phyloP scores from a whole-genome alignment of 2,113 vertebrate species.

The Pipra filicauda region DNA sequence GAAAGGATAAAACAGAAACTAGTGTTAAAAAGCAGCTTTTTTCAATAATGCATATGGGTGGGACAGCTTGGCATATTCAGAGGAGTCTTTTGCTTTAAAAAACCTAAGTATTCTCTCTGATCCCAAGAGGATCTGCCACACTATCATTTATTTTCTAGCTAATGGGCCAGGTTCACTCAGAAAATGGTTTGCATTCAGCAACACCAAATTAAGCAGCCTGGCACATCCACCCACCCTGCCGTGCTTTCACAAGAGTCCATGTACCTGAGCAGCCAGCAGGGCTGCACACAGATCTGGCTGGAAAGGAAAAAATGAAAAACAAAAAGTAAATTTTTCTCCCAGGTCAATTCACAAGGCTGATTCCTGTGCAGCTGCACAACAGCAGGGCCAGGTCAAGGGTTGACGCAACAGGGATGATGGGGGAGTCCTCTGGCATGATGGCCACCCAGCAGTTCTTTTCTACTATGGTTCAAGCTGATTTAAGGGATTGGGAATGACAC shows the following conservation, averaged over 20 bases:
- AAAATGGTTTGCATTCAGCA: background rate
- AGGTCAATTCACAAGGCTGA: background rate
- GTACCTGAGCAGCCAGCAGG: background rate
- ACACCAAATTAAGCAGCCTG: background rate
- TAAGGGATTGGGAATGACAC: background rate
- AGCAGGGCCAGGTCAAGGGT: background rate
- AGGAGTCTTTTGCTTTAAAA: background rate
- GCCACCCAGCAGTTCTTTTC: background rate
- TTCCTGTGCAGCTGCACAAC: background rate
- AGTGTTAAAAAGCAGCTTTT: background rate
- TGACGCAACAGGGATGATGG: background rate
- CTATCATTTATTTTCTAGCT: background rate
- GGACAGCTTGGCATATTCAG: background rate
- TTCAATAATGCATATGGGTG: background rate
- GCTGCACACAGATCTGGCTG: background rate
- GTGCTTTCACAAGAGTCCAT: background rate
- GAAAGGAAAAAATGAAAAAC: background rate
- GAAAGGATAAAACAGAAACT: conserved; percentile 15
- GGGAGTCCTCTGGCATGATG: fast-evolving
- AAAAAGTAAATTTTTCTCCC: background rate
- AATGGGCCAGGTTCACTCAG: background rate
- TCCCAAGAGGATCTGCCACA: background rate
- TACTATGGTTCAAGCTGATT: background rate
- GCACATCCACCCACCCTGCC: background rate
- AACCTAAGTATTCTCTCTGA: background rate